Evolutionary conservation across 1,140 invertebrate genomes (phyloP).

Genomic region (Ctenoplectra terminalis): DNA sequence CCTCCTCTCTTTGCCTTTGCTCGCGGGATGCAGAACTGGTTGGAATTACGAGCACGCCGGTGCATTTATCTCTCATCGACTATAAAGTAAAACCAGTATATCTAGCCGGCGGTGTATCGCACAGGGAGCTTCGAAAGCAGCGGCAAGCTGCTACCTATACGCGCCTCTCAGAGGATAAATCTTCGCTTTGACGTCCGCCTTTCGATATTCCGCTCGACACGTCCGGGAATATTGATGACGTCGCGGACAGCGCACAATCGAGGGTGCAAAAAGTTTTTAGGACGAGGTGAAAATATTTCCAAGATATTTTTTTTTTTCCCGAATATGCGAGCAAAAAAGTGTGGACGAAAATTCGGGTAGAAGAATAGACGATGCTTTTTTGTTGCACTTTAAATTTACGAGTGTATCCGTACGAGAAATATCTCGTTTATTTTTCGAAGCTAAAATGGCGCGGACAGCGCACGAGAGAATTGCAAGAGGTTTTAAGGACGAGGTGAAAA

Average conservation of each 20-base stretch:
- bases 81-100: slow-evolving; percentile 36
- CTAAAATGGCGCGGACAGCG: no score
- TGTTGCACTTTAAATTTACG: no score
- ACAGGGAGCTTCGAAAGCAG: neutral
- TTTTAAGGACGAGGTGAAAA: no score
- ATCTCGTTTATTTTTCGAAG: no score
- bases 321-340: no score
- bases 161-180: slow-evolving; percentile 14
- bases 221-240: neutral
- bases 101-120: neutral
- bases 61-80: slow-evolving; percentile 39
- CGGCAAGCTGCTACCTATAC: neutral
- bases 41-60: slow-evolving; percentile 14
- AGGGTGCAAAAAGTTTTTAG: neutral
- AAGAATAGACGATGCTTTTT: no score
- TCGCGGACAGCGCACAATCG: neutral
- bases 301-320: no score
- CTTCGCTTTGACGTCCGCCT: neutral
- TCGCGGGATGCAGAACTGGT: neutral
- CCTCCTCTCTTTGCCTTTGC: no score
- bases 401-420: no score
- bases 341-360: no score
- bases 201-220: neutral
- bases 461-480: no score
- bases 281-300: neutral